A percentile compares a stretch with the other conserved stretches of the same genome.
Conservation (phyloP, 2,888 invertebrate species). For the Acrocyrtus sp. region DNA sequence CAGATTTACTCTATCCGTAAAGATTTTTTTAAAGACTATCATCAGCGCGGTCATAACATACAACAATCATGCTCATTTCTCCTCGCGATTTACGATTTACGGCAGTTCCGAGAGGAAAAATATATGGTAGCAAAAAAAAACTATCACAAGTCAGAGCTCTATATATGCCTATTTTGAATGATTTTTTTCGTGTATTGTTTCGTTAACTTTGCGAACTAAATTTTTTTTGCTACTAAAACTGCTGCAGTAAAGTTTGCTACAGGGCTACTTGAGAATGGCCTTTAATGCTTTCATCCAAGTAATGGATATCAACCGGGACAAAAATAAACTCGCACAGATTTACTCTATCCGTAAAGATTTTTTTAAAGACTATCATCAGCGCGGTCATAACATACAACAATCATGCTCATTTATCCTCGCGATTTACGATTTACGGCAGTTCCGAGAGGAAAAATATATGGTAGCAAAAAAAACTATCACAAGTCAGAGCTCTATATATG, state of each 20-base stretch:
- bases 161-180: too few species aligned
- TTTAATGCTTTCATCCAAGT: neutral
- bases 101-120: too few species aligned
- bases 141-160: too few species aligned
- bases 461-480: too few species aligned
- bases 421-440: too few species aligned
- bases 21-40: slow-evolving; percentile 15
- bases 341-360: too few species aligned
- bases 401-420: slow-evolving; percentile 1
- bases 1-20: too few species aligned
- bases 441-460: too few species aligned
- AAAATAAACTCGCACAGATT: too few species aligned
- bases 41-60: slow-evolving; percentile 12
- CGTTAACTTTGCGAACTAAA: neutral
- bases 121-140: too few species aligned
- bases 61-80: neutral
- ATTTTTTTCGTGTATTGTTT: too few species aligned
- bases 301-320: slow-evolving; percentile 42
- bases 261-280: neutral
- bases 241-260: neutral
- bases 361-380: slow-evolving; percentile 17
- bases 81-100: slow-evolving; percentile 18
- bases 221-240: neutral
- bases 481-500: too few species aligned
- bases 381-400: slow-evolving; percentile 8